phyloP scores from a whole-genome alignment of 92 coral and sea anemone genomes.

The Ricordea florida region DNA sequence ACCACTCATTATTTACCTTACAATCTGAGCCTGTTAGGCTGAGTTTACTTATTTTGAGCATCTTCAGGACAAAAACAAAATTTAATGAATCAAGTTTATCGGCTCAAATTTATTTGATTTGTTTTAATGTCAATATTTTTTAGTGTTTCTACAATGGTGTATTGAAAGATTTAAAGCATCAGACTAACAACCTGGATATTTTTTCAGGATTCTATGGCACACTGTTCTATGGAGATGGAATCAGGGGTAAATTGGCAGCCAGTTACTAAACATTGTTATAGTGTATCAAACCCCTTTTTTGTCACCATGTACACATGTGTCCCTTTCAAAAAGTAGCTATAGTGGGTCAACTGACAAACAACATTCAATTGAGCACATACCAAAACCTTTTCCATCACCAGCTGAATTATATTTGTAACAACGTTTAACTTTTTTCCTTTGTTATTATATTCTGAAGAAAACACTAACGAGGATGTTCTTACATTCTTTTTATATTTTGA shows the following conservation, averaged over 20 bases:
- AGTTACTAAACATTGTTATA: not conserved
- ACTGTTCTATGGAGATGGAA: not conserved
- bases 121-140: not conserved
- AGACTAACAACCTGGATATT: not conserved
- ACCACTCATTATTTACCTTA: too few relatives aligned
- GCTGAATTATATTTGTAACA: not conserved
- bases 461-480: not conserved
- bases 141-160: not conserved
- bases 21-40: too few relatives aligned
- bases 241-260: slow-evolving; percentile 3
- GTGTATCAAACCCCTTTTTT: not conserved
- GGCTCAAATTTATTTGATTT: not conserved
- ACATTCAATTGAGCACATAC: not conserved
- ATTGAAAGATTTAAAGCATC: not conserved
- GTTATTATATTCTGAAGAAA: not conserved
- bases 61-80: not conserved
- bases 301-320: too few relatives aligned
- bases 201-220: slow-evolving; percentile 2
- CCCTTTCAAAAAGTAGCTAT: not conserved
- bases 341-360: not conserved
- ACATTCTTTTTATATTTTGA: not conserved
- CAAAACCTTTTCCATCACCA: not conserved
- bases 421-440: too few relatives aligned
- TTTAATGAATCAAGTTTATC: not conserved
- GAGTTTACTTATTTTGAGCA: not conserved